phyloP scores from a whole-genome alignment of 2,113 vertebrate species.

The Dipodomys spectabilis region DNA sequence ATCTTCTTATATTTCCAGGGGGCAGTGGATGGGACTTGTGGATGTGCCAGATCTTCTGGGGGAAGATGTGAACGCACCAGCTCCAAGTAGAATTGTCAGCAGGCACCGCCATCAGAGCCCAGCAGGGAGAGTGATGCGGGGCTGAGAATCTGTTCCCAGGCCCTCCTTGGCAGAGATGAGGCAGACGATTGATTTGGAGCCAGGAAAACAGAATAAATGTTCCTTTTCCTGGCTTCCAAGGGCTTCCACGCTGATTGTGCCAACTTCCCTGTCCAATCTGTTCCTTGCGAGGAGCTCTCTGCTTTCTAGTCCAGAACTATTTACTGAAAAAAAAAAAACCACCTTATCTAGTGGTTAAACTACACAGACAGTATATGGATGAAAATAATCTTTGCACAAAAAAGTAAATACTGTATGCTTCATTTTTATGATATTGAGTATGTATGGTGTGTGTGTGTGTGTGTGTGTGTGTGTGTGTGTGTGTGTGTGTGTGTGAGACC shows the following conservation, averaged over 20 bases:
- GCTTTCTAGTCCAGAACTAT: not conserved
- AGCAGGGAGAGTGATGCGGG: not conserved
- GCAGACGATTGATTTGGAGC: not conserved
- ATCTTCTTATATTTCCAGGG: constrained; percentile 14
- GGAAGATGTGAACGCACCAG: not conserved
- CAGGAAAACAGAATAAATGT: not conserved
- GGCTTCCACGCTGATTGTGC: not conserved
- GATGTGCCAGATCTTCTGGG: not conserved
- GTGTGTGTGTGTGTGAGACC: too few relatives aligned
- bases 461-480: too few relatives aligned
- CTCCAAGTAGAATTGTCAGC: constrained; percentile 24
- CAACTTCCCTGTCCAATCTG: not conserved
- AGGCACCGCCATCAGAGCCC: constrained; percentile 13
- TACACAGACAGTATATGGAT: not conserved
- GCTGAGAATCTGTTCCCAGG: constrained; percentile 6
- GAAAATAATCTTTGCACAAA: not conserved
- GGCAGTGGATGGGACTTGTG: not conserved
- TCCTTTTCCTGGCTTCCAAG: not conserved
- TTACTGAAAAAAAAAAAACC: not conserved
- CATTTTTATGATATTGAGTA: not conserved
- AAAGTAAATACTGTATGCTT: not conserved
- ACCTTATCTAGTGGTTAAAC: not conserved
- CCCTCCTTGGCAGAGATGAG: constrained; percentile 27
- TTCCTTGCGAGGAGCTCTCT: not conserved
- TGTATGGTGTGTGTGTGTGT: too few relatives aligned